These are phyloP conservation scores for Pachyuromys duprasi DNA, from an alignment of 2,797 vertebrate genomes.

Conservation along the genomic window DNA sequence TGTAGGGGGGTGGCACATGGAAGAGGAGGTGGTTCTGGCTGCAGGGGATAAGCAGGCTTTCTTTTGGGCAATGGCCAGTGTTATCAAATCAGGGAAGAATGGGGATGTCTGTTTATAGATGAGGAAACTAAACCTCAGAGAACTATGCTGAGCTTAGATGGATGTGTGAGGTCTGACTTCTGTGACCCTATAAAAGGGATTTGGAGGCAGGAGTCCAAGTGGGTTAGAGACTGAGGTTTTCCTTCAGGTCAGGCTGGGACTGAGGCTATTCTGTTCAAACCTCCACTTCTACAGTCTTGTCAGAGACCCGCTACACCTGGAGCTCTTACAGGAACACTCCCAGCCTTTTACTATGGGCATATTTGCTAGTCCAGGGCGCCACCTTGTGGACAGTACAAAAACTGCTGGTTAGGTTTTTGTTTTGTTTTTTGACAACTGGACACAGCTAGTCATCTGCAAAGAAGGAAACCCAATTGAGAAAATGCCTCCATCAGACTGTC, in stretches of 20 bases:
- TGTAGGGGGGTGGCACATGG: background rate
- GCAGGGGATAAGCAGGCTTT: background rate
- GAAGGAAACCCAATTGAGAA: background rate
- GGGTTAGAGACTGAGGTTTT: background rate
- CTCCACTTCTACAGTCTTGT: no score
- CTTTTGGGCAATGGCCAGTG: no score
- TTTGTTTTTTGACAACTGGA: background rate
- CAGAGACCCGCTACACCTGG: accelerated
- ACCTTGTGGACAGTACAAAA: conserved; percentile 31
- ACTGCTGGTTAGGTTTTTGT: background rate
- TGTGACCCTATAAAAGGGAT: no score
- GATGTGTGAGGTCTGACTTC: accelerated
- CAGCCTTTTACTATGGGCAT: accelerated
- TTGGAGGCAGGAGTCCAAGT: accelerated
- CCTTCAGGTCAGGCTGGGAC: no score
- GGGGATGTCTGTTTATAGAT: background rate
- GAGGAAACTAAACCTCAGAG: conserved; percentile 11
- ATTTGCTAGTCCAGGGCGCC: background rate
- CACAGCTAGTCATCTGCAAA: background rate
- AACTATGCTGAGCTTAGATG: background rate
- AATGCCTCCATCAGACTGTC: no score
- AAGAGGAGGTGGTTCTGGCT: background rate
- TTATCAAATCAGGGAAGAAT: background rate
- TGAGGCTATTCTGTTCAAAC: accelerated
- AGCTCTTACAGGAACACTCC: accelerated